Percentiles rank a stretch among this genome's conserved stretches.
These are phyloP conservation scores for Catharus minimus DNA, from an alignment of 2,113 vertebrate genomes.

Conservation along the genomic window DNA sequence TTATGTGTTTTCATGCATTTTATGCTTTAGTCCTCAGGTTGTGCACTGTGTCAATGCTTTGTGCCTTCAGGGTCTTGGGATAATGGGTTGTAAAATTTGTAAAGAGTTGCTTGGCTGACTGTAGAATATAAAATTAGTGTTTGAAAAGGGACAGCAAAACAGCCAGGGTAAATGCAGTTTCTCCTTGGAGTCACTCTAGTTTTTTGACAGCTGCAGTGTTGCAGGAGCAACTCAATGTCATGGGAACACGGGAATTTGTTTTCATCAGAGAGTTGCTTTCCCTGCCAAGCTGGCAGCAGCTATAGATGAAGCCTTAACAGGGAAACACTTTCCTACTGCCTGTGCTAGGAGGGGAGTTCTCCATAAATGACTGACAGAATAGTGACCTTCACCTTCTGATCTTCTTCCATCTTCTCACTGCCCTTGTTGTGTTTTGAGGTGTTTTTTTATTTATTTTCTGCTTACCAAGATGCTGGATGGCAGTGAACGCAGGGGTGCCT, in stretches of 20 bases:
- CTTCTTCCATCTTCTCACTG: neutral
- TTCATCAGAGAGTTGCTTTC: neutral
- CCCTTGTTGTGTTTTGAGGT: neutral
- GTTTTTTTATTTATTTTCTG: neutral
- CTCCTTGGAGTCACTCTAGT: neutral
- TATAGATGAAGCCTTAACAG: neutral
- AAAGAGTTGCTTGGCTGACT: neutral
- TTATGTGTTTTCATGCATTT: neutral
- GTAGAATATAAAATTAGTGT: neutral
- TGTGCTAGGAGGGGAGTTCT: neutral
- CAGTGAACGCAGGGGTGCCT: neutral
- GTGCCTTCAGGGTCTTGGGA: neutral
- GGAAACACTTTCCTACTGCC: neutral
- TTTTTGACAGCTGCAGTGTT: neutral
- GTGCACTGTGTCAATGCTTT: neutral
- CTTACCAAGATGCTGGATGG: neutral
- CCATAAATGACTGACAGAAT: neutral
- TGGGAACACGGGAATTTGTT: slow-evolving; percentile 18
- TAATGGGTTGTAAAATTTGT: neutral
- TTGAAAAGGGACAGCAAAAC: slow-evolving; percentile 2
- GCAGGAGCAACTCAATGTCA: slow-evolving; percentile 1
- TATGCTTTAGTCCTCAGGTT: neutral
- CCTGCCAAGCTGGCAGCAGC: slow-evolving; percentile 38
- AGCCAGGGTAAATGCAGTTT: neutral
- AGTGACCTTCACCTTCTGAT: neutral